Base-by-base conservation (phyloP, 2,113 vertebrate species). In the Vombatus ursinus region DNA sequence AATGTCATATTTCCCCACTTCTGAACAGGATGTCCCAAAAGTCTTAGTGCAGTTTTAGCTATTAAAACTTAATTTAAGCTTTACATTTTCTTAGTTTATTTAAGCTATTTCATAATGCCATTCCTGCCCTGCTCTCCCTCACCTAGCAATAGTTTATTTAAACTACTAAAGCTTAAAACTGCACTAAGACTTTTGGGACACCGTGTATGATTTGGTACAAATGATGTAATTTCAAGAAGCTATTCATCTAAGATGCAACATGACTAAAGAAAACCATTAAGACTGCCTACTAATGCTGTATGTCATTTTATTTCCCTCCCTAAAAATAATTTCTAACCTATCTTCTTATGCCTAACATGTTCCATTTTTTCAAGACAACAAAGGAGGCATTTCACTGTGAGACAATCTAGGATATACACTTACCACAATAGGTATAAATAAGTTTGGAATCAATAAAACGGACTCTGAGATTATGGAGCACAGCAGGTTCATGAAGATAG, bases 381-480 rank as follows among this genome's bases (percentile, higher is more conserved):
- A 10, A 95, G 61, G 14, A 68, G 53, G 95, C 51, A 57, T 52
- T 54, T 90, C 68, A 52, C 5, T 26, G 37, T 92, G 31, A 8
- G 54, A 95, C 14, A 89, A 37, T 47, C 92, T 52, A 2, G n/a
- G 10, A 23, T 52, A 77, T 68, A 91, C 90, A 98, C 99, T 98
- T 99, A 99, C 99, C 99, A 84, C 99, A 99, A 92, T 99, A 99
- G 3, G 99, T 99, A 96, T 99, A 99, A 98, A 99, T 99, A 93
- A 99, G 99, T 91, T 99, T 99, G 0, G 99, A 99, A 97, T 99
- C 99, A 50, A 99, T 99, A 95, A 99, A 99, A 95, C 99, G 99
- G 53, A 99, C 99, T 99, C 99, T 99, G 97, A 99, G 99, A 98
- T 99, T 99, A 97, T 99, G 99, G 11, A 99, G 98, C 95, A 99